Evolutionary conservation across 2,888 invertebrate species (phyloP), one percentile per base, ranked within the genome.

Genomic region (Pardosa pseudoannulata): DNA sequence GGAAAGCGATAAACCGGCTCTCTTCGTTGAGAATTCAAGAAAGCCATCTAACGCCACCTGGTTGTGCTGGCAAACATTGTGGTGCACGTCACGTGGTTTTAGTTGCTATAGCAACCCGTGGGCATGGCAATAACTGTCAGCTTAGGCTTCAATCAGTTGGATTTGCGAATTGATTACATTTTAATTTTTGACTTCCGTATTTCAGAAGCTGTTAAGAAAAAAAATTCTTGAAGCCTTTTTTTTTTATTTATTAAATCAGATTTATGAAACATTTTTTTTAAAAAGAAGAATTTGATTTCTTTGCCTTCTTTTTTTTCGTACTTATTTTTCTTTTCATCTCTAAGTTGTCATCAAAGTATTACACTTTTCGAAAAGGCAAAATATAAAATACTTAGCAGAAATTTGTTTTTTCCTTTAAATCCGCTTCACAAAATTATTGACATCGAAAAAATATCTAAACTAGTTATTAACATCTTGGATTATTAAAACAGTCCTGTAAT

Each of bases 101-200:
- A 9, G 41, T 46, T 46, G 6, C 41, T 13, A 46, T 46, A 13
- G 41, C 41, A 46, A 46, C 41, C 41, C 16, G 41, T 13, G 16
- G 41, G 41, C 41, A 46, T 46, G 41, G 41, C 41, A 46, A 46
- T 46, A 46, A 46, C 41, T 46, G 41, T 46, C 41, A 46, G 6
- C 41, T 46, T 13, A 13, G 16, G 41, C 41, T 46, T 46, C 41
- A 46, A 46, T 46, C 41, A 46, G 36, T 36, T 7, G 9, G 16
- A 46, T 46, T 46, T 46, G 16, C 41, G 41, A 46, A 46, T 16
- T 46, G 16, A 16, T 46, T 46, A 46, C 16, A 46, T 46, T 46
- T 46, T 46, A 46, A 46, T 46, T 46, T 46, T 46, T 46, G 41
- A 46, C 41, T 46, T 16, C 6, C 6, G 16, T 46, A 46, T 46